These are phyloP conservation scores for Chascanopsetta lugubris DNA, from an alignment of 2,113 vertebrate species.

Conservation along the genomic window DNA sequence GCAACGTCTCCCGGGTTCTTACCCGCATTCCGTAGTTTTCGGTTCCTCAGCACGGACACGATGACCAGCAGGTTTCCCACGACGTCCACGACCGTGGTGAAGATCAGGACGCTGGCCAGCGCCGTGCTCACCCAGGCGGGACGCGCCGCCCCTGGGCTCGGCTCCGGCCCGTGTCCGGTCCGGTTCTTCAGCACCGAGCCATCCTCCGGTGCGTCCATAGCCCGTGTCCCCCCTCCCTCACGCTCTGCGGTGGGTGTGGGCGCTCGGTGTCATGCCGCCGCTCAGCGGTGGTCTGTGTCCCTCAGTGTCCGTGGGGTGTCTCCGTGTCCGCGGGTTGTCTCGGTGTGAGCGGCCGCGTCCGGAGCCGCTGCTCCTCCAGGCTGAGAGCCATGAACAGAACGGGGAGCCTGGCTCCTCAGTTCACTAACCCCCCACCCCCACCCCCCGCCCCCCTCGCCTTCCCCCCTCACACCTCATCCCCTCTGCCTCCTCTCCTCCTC, in stretches of 20 bases:
- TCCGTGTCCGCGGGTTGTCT: not conserved
- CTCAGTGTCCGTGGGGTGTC: not conserved
- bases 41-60: conserved; percentile 41
- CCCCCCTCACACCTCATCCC: conserved; percentile 7
- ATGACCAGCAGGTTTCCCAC: conserved; percentile 59
- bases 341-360: not conserved
- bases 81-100: conserved; percentile 57
- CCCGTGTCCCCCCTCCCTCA: conserved; percentile 1
- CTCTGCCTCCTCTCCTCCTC: no score
- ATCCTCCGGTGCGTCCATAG: conserved; percentile 39
- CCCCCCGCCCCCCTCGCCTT: not conserved
- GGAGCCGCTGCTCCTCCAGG: not conserved
- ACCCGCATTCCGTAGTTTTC: conserved; percentile 56
- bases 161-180: conserved; percentile 29
- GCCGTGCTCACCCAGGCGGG: conserved; percentile 46
- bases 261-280: conserved; percentile 2
- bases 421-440: not conserved
- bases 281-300: not conserved
- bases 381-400: no score
- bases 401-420: no score
- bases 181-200: conserved; percentile 20
- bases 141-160: conserved; percentile 20
- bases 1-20: conserved; percentile 8
- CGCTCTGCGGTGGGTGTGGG: conserved; percentile 7
- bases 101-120: conserved; percentile 54